Base-by-base conservation (phyloP, 2,888 invertebrate genomes). In the Cerastoderma edule region DNA sequence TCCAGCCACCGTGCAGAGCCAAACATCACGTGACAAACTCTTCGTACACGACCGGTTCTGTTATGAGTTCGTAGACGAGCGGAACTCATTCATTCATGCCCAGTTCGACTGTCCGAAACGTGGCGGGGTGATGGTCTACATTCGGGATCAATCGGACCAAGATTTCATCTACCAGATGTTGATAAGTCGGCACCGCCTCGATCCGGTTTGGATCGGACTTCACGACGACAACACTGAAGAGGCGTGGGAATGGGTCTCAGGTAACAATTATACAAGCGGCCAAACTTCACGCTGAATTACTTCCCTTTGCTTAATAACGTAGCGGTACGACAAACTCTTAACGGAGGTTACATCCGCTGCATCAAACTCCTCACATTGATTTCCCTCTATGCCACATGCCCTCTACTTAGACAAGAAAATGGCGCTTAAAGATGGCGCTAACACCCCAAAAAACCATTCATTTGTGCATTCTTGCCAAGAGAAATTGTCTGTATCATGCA, bases 201-300 rank as follows among this genome's bases (percentile, higher is more conserved):
- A 6, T 3, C 67, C 67, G 24, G 57, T 74, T 1, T 78, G 78
- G 78, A 56, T 78, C 4, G 78, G 78, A 4, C 44, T 71, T 1
- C 44, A 67, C 30, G 78, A 78, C 54, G 28, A 28, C 22, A 57
- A 48, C 0, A 71, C 70, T 8, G 78, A 78, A 30, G 78, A 74
- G 48, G 39, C 54, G 0, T 78, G 78, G 78, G 35, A 74, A 48
- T 78, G 73, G 74, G 64, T 74, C 3, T 70, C 73, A 57, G 74
- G 78, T 75, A 66, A n/a, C n/a, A n/a, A n/a, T n/a, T n/a, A n/a
- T n/a, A n/a, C n/a, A n/a, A n/a, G n/a, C n/a, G n/a, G n/a, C n/a
- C n/a, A n/a, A n/a, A n/a, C n/a, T n/a, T n/a, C n/a, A n/a, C n/a
- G n/a, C n/a, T n/a, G n/a, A n/a, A n/a, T n/a, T n/a, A n/a, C n/a